Evolutionary conservation across 2,888 invertebrate genomes (phyloP), one percentile per base, ranked within the genome.

Genomic region (Thyatira batis): DNA sequence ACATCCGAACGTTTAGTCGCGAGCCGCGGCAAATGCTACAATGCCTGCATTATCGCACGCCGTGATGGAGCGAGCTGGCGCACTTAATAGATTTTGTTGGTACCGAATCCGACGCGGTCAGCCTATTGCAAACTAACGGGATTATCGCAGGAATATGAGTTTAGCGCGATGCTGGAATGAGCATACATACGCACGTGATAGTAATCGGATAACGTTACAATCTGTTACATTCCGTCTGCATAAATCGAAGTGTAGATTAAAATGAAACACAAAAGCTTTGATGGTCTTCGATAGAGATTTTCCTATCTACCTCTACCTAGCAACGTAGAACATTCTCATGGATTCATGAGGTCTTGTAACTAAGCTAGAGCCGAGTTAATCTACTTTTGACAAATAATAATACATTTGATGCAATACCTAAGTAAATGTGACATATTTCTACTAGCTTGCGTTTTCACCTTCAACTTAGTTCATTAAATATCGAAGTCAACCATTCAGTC

Each of bases 1-100:
- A 80, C 80, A 82, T 71, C 76, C 80, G 76, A 76, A 68, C 80
- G 85, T 81, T 86, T 82, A 85, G 83, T 74, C 82, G 82, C 76
- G 77, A 78, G 69, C 76, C 65, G 75, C 65, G 75, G 71, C 71
- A 71, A 77, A 76, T 72, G 76, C 71, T 80, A 81, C 84, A 85
- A 80, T 76, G 80, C 75, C 76, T 78, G 84, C 82, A 88, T 88
- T 88, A 87, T 82, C 74, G 83, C 80, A 80, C 78, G 85, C 84
- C 69, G 75, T 73, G 78, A 80, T 87, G 80, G 76, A 83, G 69
- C 82, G 82, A 85, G 87, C 87, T 86, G 80, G 87, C 87, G 88
- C 69, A 89, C 85, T 87, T 90, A 89, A 91, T 90, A 88, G 87
- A 89, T 89, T 90, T 88, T 84, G 90, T 87, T 87, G 82, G 71